Evolutionary conservation across 2,888 invertebrate genomes (phyloP), one percentile per base, ranked within the genome.

Genomic region (Aporophyla lueneburgensis): DNA sequence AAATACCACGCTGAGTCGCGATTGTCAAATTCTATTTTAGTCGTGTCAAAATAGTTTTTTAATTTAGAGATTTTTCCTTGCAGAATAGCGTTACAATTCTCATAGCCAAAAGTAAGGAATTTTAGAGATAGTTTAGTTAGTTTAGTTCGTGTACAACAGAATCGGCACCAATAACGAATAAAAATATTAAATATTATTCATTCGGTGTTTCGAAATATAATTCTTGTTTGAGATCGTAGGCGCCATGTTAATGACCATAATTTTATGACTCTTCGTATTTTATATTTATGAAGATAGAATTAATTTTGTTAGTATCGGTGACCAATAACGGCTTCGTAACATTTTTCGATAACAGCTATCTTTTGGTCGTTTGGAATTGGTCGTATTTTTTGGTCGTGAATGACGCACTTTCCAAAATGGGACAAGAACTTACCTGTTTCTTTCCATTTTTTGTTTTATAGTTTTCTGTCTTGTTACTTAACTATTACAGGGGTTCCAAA

Each of bases 161-260:
- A n/a, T n/a, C n/a, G n/a, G n/a, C n/a, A n/a, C n/a, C n/a, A n/a
- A 72, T 46, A 56, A 40, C 12, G 33, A 19, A 21, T 16, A 24
- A 70, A 61, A 61, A 51, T 49, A 40, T 67, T 16, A 33, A 16
- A 21, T 51, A 65, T 81, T 79, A 58, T 58, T 49, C 49, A 79
- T 62, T 63, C 56, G 33, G 51, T 63, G 67, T 75, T 80, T 62
- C 49, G 53, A 75, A 82, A 81, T 61, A 61, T 51, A 46, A 69
- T 43, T 66, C 58, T 83, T 40, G n/a, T 63, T 24, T 27, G 19
- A 46, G n/a, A 56, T 59, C 63, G 63, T 49, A 75, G 76, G 84
- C 84, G 81, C 80, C 84, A 62, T 70, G n/a, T 54, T 62, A 58
- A 80, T 84, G 76, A 80, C n/a, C 81, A 82, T 80, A 75, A 76